Conservation (phyloP, 2,797 vertebrate genomes). For the Macropus fuliginosus region DNA sequence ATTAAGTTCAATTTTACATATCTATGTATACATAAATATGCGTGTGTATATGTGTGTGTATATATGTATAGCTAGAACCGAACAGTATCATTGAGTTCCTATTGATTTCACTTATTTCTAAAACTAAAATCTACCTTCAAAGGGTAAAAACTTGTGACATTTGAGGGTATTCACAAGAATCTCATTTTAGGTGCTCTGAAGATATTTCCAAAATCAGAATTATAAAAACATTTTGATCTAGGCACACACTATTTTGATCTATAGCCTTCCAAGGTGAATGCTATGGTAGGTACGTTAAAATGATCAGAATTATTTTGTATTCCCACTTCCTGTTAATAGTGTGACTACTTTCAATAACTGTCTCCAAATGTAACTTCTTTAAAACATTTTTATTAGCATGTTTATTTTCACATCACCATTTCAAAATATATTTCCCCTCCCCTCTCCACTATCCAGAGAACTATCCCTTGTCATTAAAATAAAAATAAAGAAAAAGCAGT, state of each 20-base stretch:
- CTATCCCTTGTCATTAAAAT: background rate
- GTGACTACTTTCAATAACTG: background rate
- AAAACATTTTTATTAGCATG: background rate
- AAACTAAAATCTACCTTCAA: background rate
- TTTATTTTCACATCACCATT: background rate
- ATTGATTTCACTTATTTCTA: background rate
- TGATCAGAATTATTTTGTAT: background rate
- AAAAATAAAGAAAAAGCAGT: background rate
- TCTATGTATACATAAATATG: no score
- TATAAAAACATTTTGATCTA: background rate
- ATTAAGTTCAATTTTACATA: no score
- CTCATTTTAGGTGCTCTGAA: background rate
- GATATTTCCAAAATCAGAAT: background rate
- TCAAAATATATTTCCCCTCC: background rate
- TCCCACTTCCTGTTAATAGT: background rate
- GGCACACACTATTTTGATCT: background rate
- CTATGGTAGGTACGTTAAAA: background rate
- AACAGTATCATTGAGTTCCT: background rate
- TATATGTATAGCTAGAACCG: background rate
- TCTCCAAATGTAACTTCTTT: background rate
- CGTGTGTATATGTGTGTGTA: no score
- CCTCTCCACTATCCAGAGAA: background rate
- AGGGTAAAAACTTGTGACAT: background rate
- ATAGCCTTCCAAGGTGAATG: background rate
- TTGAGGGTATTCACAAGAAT: background rate